phyloP scores from a whole-genome alignment of 2,113 vertebrate genomes.

The Phaetusa simplex region DNA sequence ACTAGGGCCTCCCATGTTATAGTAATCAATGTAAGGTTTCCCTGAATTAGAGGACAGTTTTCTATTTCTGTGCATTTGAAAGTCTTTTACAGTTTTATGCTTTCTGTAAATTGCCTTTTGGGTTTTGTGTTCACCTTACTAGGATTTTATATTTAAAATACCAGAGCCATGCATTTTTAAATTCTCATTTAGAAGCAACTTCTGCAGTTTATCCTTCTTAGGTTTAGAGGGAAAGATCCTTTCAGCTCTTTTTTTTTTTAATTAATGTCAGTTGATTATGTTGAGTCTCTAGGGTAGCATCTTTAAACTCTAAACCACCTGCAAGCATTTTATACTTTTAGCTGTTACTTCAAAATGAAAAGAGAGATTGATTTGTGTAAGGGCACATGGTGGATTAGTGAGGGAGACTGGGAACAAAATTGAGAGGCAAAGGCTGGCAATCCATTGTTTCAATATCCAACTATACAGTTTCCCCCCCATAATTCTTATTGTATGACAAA shows the following conservation, averaged over 20 bases:
- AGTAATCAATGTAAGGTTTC: not conserved
- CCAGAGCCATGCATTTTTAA: not conserved
- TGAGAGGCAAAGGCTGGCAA: not conserved
- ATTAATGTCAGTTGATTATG: not conserved
- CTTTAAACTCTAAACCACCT: not conserved
- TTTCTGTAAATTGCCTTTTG: not conserved
- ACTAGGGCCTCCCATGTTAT: accelerated
- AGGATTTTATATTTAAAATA: not conserved
- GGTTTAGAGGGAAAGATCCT: not conserved
- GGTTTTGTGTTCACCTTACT: not conserved
- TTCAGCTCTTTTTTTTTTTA: not conserved
- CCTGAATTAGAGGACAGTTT: not conserved
- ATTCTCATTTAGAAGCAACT: not conserved
- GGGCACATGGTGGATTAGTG: not conserved
- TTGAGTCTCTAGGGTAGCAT: not conserved
- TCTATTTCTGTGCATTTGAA: not conserved
- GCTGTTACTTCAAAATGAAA: not conserved
- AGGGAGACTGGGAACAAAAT: not conserved
- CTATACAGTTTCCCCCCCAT: not conserved
- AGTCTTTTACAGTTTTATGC: not conserved
- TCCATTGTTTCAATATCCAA: not conserved
- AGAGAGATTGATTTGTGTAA: not conserved
- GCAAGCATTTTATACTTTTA: not conserved
- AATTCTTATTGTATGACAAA: not conserved
- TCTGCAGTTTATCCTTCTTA: not conserved